Base-by-base conservation (phyloP, 2,113 vertebrate genomes). In the Tichodroma muraria region DNA sequence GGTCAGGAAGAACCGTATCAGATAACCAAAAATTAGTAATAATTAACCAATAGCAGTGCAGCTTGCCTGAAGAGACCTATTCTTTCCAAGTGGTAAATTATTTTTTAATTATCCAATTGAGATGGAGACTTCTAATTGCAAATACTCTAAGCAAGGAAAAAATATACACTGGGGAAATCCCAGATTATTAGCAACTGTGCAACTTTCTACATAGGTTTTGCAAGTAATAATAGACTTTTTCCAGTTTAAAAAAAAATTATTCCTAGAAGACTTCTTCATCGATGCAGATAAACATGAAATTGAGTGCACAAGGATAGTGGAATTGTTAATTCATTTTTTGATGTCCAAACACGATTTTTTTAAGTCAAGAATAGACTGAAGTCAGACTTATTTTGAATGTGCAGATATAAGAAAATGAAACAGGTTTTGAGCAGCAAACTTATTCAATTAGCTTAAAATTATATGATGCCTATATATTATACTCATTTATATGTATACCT, bases 81-180 rank as follows among this genome's bases (percentile, higher is more conserved):
- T 69, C 88, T 71, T 95, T 95, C 90, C 89, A 95, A 92, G 90
- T 88, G 86, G 88, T 93, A 95, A 96, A 96, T 96, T 94, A 96
- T 96, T 94, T 90, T 77, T 87, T 92, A 96, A 97, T 89, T 93
- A 93, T 84, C 50, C 94, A 83, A 81, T 71, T 12, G 90, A 96
- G 96, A 95, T 82, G 31, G 35, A 94, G 86, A 83, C 54, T 94
- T 90, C 81, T 95, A 95, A 96, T 90, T 90, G 94, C 88, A 95
- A 93, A 92, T 89, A 90, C 78, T 87, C 71, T 73, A 92, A 89
- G 81, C 84, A 95, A 95, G 92, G 79, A 78, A 87, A 93, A 95
- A 96, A 80, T 44, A 78, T 47, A 73, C 86, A 47, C 87, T 31
- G 59, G 79, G 83, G 93, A 90, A 92, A 93, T 77, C 64, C 88